phyloP scores from a whole-genome alignment of 2,113 vertebrate species.

The Willisornis vidua region DNA sequence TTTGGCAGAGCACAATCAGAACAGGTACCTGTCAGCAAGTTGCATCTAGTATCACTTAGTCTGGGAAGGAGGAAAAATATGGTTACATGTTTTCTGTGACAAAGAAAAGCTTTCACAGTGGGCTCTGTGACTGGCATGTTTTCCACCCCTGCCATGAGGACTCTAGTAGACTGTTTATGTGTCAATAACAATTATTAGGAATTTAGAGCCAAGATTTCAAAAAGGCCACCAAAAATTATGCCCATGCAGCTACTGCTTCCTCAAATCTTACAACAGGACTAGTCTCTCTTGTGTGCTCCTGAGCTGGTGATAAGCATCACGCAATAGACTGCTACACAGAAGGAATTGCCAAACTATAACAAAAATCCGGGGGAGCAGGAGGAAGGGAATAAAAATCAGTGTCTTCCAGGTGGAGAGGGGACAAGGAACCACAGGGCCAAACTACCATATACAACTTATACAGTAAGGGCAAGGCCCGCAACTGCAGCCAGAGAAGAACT shows the following conservation, averaged over 20 bases:
- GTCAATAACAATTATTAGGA: not conserved
- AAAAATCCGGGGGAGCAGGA: not conserved
- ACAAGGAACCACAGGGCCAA: not conserved
- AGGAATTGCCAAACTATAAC: not conserved
- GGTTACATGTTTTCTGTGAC: accelerated
- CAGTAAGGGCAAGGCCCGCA: not conserved
- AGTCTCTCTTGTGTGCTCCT: not conserved
- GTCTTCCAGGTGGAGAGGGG: not conserved
- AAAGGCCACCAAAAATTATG: not conserved
- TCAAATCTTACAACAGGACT: not conserved
- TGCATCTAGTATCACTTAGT: not conserved
- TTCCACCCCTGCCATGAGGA: not conserved
- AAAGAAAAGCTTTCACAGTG: not conserved
- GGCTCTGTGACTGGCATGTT: not conserved
- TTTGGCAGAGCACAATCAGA: not conserved
- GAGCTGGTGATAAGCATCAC: not conserved
- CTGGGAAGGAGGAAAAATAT: not conserved
- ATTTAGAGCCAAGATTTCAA: not conserved
- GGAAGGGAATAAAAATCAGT: not conserved
- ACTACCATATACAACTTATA: not conserved
- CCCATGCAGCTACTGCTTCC: not conserved
- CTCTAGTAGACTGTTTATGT: not conserved
- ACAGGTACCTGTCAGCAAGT: not conserved
- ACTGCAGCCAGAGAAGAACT: not conserved
- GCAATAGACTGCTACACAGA: not conserved